Conservation (phyloP, 2,888 invertebrate species). For the Drosophila multiciliata region DNA sequence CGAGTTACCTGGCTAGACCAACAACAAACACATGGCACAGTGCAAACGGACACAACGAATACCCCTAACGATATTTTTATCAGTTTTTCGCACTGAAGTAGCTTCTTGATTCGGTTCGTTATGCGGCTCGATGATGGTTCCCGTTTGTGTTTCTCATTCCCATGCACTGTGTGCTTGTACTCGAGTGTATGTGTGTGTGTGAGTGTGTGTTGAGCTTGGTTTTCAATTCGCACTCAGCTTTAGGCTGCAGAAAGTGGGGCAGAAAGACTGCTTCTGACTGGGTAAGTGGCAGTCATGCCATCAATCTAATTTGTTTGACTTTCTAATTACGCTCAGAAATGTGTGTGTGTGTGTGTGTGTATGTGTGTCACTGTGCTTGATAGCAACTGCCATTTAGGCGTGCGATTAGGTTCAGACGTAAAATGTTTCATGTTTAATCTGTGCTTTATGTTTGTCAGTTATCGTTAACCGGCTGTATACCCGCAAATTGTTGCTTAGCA, state of each 20-base stretch:
- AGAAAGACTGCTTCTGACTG: constrained; percentile 23
- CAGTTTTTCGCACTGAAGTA: constrained; percentile 41
- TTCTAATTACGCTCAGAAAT: constrained; percentile 60
- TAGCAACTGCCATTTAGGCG: constrained; percentile 49
- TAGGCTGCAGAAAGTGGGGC: constrained; percentile 14
- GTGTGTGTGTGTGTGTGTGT: constrained; percentile 4
- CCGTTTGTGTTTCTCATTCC: constrained; percentile 40
- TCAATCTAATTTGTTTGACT: constrained; percentile 63
- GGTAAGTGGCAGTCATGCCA: constrained; percentile 50
- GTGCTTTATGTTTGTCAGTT: constrained; percentile 66
- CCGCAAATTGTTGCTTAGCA: constrained; percentile 60
- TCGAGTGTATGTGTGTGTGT: background rate
- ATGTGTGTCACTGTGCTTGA: constrained; percentile 33
- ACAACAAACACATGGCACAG: constrained; percentile 23
- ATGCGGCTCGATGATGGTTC: constrained; percentile 59
- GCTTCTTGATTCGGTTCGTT: constrained; percentile 71
- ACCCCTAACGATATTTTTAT: constrained; percentile 14
- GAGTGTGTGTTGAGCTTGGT: background rate
- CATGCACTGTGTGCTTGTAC: background rate
- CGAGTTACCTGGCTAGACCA: constrained; percentile 43
- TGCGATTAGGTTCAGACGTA: constrained; percentile 53
- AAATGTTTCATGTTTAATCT: constrained; percentile 64
- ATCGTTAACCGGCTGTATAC: constrained; percentile 55
- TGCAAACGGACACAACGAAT: constrained; percentile 14
- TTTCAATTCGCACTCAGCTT: constrained; percentile 26